phyloP scores from a whole-genome alignment of 2,113 vertebrate species.

The Leptobrachium ailaonicum region DNA sequence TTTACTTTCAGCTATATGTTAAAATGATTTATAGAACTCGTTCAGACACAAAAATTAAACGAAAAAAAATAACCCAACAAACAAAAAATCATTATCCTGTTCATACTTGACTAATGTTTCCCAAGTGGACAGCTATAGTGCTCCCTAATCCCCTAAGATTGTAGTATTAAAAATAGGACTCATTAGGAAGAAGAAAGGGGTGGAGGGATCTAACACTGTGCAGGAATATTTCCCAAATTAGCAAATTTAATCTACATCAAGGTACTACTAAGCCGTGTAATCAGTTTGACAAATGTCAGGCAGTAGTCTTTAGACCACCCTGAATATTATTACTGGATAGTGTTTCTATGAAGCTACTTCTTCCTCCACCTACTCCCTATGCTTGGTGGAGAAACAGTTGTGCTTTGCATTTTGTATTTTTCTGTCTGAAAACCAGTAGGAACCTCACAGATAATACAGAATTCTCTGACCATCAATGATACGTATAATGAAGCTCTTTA shows the following conservation, averaged over 20 bases:
- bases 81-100: too few species aligned
- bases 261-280: background rate
- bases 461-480: background rate
- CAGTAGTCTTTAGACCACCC: background rate
- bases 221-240: background rate
- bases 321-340: background rate
- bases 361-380: background rate
- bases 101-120: background rate
- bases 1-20: too few species aligned
- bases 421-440: background rate
- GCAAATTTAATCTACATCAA: background rate
- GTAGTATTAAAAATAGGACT: background rate
- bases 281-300: background rate
- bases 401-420: background rate
- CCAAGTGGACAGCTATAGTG: background rate
- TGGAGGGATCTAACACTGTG: background rate
- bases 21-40: too few species aligned
- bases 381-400: background rate
- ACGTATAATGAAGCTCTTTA: background rate
- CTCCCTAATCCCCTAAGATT: background rate
- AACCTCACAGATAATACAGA: background rate
- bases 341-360: background rate
- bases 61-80: too few species aligned
- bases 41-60: too few species aligned
- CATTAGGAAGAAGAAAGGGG: background rate